Conservation (phyloP, 2,888 invertebrate species). For the Mantis religiosa region DNA sequence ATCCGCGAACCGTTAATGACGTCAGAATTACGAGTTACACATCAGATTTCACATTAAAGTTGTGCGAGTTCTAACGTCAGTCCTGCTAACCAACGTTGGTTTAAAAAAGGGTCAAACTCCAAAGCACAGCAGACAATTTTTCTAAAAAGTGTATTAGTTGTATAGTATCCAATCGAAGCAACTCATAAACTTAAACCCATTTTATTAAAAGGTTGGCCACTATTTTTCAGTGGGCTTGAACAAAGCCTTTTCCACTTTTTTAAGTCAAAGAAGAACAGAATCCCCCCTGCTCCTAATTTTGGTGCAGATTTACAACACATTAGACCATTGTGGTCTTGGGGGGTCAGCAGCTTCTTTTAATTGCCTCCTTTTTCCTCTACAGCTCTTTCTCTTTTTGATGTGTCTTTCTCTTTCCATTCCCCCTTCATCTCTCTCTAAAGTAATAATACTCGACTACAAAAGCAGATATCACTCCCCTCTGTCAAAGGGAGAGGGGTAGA, state of each 20-base stretch:
- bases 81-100: too few species aligned
- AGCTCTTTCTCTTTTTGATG: constrained; percentile 5
- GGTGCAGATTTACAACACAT: neutral
- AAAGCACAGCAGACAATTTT: too few species aligned
- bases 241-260: neutral
- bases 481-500: constrained; percentile 5
- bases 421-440: constrained; percentile 21
- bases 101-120: too few species aligned
- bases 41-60: too few species aligned
- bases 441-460: constrained; percentile 26
- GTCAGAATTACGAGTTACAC: too few species aligned
- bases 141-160: too few species aligned
- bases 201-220: too few species aligned
- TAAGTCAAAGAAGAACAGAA: neutral
- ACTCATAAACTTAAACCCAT: too few species aligned
- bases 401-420: neutral
- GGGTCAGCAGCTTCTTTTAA: neutral
- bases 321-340: neutral
- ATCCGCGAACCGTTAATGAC: too few species aligned
- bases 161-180: too few species aligned
- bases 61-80: too few species aligned
- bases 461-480: constrained; percentile 24
- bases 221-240: too few species aligned
- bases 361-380: neutral
- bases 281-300: neutral